Conservation (phyloP, 2,888 invertebrate genomes). For the Eristalis tenax region DNA sequence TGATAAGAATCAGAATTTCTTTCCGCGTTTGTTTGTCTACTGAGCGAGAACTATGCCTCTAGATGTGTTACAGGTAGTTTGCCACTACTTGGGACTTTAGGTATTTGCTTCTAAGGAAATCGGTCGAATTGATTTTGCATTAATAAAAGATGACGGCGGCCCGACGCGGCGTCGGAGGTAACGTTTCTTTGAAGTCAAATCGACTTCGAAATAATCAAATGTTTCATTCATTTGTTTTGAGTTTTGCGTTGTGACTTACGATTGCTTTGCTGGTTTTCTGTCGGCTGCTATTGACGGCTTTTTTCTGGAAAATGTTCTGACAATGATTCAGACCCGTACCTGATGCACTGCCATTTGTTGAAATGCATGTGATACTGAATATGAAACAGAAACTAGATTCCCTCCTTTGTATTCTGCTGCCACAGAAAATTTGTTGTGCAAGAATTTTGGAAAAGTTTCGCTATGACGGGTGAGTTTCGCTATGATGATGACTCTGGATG, state of each 20-base stretch:
- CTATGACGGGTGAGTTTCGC: no score
- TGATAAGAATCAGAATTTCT: conserved; percentile 7
- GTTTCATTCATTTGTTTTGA: not conserved
- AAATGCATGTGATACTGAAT: no score
- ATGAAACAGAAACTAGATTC: no score
- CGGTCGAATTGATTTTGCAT: not conserved
- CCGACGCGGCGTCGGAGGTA: not conserved
- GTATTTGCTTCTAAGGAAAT: not conserved
- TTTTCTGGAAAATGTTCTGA: no score
- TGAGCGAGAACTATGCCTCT: not conserved
- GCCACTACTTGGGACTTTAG: not conserved
- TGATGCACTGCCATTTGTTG: not conserved
- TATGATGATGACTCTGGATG: no score
- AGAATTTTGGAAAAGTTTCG: no score
- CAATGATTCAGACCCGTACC: not conserved
- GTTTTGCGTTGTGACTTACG: not conserved
- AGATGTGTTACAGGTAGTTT: not conserved
- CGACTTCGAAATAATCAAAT: not conserved
- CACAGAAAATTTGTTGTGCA: no score
- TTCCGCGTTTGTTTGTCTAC: not conserved
- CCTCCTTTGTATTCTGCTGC: no score
- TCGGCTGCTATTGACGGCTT: not conserved
- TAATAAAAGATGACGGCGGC: not conserved
- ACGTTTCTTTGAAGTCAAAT: not conserved
- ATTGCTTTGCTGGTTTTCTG: not conserved